Evolutionary conservation across 2,113 vertebrate genomes (phyloP).

Genomic region (Emydocephalus ijimae): DNA sequence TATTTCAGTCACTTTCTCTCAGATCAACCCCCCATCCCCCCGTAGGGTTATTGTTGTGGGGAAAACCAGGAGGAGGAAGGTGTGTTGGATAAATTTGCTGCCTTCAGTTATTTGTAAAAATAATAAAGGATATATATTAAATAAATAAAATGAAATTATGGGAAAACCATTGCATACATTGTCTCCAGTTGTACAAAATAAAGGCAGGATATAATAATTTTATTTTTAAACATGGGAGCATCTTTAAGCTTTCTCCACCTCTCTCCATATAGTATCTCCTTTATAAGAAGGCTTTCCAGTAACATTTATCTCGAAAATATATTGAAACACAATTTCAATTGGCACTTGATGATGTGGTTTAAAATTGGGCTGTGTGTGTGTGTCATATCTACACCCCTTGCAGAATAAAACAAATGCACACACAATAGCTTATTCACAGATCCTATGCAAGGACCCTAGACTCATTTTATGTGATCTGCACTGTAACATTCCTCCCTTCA

Average conservation of each 20-base stretch:
- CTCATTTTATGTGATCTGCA: neutral
- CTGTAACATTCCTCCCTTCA: neutral
- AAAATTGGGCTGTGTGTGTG: neutral
- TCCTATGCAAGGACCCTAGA: neutral
- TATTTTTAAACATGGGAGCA: neutral
- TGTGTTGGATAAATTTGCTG: no score
- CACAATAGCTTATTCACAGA: neutral
- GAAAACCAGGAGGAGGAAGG: no score
- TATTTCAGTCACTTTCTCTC: neutral
- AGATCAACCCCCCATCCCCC: neutral
- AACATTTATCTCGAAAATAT: neutral
- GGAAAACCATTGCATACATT: neutral
- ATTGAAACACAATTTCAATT: neutral
- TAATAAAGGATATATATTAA: no score
- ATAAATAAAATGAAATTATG: neutral
- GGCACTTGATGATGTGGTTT: neutral
- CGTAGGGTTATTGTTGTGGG: neutral
- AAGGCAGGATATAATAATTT: neutral
- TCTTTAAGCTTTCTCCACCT: neutral
- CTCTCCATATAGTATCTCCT: neutral
- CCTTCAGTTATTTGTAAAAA: no score
- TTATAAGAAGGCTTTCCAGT: neutral
- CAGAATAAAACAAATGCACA: neutral
- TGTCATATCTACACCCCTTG: neutral
- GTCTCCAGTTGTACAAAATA: neutral